Conservation (phyloP, 1,140 invertebrate species). For the Ceratina calcarata region DNA sequence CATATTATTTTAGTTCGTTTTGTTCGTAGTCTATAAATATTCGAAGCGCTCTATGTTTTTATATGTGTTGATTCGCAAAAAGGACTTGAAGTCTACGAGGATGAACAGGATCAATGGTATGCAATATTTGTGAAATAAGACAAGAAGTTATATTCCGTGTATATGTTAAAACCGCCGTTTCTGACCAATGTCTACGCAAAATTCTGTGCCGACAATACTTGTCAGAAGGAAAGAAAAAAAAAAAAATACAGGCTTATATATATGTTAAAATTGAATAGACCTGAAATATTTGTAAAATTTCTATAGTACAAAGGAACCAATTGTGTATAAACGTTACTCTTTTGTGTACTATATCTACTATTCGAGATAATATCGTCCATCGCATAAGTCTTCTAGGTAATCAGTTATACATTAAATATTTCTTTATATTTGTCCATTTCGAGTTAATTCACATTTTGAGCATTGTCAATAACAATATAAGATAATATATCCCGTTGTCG, state of each 20-base stretch:
- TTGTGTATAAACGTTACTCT: slow-evolving; percentile 44
- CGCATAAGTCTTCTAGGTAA: slow-evolving; percentile 48
- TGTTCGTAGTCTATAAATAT: not conserved
- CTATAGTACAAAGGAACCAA: slow-evolving; percentile 54
- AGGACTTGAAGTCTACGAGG: not conserved
- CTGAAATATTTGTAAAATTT: slow-evolving; percentile 50
- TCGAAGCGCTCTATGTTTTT: not conserved
- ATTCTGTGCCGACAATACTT: slow-evolving; percentile 18
- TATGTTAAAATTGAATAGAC: slow-evolving; percentile 10
- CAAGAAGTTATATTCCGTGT: not conserved
- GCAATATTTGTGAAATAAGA: not conserved
- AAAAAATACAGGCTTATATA: not conserved
- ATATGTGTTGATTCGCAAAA: not conserved
- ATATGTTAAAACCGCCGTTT: not conserved
- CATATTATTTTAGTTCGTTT: not conserved
- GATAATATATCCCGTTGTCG: not conserved
- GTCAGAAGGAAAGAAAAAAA: not conserved
- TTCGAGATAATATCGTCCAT: slow-evolving; percentile 30
- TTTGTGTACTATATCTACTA: slow-evolving; percentile 29
- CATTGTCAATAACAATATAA: not conserved
- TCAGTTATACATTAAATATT: slow-evolving; percentile 41
- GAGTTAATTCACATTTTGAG: not conserved
- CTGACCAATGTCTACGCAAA: slow-evolving; percentile 8
- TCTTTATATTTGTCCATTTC: slow-evolving; percentile 15
- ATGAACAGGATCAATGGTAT: not conserved